Conservation (phyloP, 2,888 invertebrate species). For the Andrena fulva region DNA sequence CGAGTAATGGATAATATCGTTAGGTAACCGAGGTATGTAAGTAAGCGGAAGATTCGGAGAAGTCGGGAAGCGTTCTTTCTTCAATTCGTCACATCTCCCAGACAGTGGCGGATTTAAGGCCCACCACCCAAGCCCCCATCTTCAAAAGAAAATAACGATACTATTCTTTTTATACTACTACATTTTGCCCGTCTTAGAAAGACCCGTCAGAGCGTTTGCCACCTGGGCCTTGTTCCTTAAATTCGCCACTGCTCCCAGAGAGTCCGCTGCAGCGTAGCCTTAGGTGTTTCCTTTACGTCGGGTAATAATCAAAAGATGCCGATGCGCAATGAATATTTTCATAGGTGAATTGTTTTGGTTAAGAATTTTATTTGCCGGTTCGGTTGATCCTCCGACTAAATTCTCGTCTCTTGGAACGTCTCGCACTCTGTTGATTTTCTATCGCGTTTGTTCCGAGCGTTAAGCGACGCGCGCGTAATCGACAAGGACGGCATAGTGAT, state of each 20-base stretch:
- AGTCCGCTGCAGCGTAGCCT: neutral
- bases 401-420: neutral
- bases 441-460: conserved; percentile 18
- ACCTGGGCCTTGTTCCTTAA: neutral
- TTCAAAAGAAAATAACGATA: too few species aligned
- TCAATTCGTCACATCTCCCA: neutral
- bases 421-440: neutral
- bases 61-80: neutral
- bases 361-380: neutral
- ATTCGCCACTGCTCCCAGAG: neutral
- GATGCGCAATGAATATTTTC: neutral
- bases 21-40: conserved; percentile 26
- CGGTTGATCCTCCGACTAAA: neutral
- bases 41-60: neutral
- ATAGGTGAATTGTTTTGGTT: neutral
- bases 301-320: neutral
- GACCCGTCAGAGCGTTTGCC: too few species aligned
- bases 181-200: too few species aligned
- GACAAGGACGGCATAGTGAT: conserved; percentile 72
- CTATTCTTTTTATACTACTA: too few species aligned
- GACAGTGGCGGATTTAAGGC: neutral
- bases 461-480: conserved; percentile 24
- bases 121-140: too few species aligned
- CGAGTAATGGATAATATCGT: conserved; percentile 45
- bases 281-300: neutral